Conservation (phyloP, 2,888 invertebrate species). For the Pegoplata infirma region DNA sequence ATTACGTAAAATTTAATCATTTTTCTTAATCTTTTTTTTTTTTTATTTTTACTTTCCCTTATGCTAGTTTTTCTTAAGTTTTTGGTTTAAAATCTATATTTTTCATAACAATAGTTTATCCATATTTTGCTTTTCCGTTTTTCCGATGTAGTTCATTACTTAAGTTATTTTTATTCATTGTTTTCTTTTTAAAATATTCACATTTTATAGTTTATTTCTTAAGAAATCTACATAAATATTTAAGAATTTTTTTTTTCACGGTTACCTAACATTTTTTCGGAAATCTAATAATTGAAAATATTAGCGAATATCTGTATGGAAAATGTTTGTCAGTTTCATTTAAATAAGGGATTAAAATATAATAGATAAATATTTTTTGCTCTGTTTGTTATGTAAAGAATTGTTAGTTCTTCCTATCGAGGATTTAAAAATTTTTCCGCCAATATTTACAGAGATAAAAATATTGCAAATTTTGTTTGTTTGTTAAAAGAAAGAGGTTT, state of each 20-base stretch:
- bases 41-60: too few relatives aligned
- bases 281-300: not conserved
- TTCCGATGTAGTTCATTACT: slow-evolving; percentile 38
- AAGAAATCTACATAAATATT: slow-evolving; percentile 44
- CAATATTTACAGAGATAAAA: not conserved
- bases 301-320: not conserved
- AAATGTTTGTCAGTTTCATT: not conserved
- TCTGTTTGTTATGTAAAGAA: not conserved
- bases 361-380: not conserved
- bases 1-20: slow-evolving; percentile 60
- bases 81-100: slow-evolving; percentile 15
- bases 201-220: slow-evolving; percentile 22
- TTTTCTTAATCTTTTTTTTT: slow-evolving; percentile 56
- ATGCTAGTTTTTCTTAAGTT: not conserved
- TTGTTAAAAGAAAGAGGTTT: not conserved
- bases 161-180: not conserved
- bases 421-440: not conserved
- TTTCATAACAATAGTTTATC: slow-evolving; percentile 27
- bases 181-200: not conserved
- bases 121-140: slow-evolving; percentile 29
- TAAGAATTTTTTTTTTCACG: not conserved
- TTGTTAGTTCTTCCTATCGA: not conserved
- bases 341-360: not conserved
- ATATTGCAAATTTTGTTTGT: not conserved
- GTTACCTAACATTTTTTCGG: not conserved